Base-by-base conservation (phyloP, 2,888 invertebrate species). In the Acronicta psi region DNA sequence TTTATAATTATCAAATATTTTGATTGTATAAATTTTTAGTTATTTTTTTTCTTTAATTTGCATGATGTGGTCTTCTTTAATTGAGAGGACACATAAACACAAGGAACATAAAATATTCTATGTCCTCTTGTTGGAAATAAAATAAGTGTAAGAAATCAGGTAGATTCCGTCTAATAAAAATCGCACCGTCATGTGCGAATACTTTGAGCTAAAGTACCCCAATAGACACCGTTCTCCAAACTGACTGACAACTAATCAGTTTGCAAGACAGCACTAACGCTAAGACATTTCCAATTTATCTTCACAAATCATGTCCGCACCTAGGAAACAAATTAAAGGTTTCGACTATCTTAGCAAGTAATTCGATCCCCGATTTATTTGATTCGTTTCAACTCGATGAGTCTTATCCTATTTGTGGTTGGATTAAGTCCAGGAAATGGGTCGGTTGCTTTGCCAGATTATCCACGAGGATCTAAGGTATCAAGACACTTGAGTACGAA, bases 361-460 rank as follows among this genome's bases (percentile, higher is more conserved):
- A 79, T 80, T 79, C 68, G 79, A 79, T 75, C 68, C 58, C 29
- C 62, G 56, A 77, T 75, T 73, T 65, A 72, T 78, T 78, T 71
- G 68, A 79, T 74, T 71, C 65, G 64, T 72, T 75, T 56, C 64
- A 68, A 69, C 58, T 75, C 67, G 46, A 72, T 73, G 78, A 59
- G 63, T 75, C 65, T 75, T 67, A 73, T 77, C 75, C 71, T 81
- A 78, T 82, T 81, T 82, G 75, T 72, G 69, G 75, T 70, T 75
- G 76, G 76, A 82, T 82, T 80, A 82, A 75, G 73, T 54, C 50
- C 64, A 75, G 67, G 62, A 72, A 74, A 71, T 66, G 65, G 64
- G 61, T 63, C 51, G 55, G 53, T 62, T 51, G 75, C 53, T 59
- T 59, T 59, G 41, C 66, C 57, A 69, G 77, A 74, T 76, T 76